phyloP scores from a whole-genome alignment of 1,140 invertebrate genomes.

The Zaprionus ornatus region DNA sequence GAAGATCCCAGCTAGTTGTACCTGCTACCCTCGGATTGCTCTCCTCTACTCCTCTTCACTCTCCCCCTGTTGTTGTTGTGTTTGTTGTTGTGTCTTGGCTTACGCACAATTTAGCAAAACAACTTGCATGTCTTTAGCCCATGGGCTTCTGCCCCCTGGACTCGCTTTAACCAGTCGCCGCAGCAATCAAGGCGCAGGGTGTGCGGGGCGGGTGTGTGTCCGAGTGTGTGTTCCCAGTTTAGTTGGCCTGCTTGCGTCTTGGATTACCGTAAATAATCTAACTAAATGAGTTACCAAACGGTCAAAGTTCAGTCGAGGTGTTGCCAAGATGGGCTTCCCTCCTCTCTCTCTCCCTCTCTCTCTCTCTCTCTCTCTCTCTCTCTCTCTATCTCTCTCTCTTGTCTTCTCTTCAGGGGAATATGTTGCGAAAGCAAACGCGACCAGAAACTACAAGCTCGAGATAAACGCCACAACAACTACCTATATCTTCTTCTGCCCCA shows the following conservation, averaged over 20 bases:
- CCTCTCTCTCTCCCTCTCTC: background rate
- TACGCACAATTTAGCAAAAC: conserved; percentile 81
- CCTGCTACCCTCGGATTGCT: background rate
- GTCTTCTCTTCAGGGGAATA: conserved; percentile 3
- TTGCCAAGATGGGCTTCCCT: conserved; percentile 44
- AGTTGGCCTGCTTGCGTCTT: conserved; percentile 68
- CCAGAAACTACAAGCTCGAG: conserved; percentile 2
- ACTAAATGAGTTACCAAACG: conserved; percentile 80
- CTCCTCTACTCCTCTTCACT: background rate
- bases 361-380: background rate
- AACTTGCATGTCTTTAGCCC: conserved; percentile 77
- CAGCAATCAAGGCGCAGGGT: conserved; percentile 12
- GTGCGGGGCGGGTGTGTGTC: conserved; percentile 19
- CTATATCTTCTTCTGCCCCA: background rate
- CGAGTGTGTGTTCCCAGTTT: conserved; percentile 52
- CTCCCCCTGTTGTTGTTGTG: conserved; percentile 5
- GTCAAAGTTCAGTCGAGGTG: conserved; percentile 77
- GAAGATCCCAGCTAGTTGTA: conserved; percentile 34
- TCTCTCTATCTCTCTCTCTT: background rate
- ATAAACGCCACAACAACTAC: conserved; percentile 5
- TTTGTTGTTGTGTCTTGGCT: conserved; percentile 46
- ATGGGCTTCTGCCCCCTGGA: conserved; percentile 37
- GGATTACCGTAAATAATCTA: conserved; percentile 81
- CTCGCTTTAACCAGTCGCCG: conserved; percentile 5
- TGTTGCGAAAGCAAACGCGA: conserved; percentile 31